Evolutionary conservation across 2,113 vertebrate species (phyloP).

Genomic region (Tetrao urogallus): DNA sequence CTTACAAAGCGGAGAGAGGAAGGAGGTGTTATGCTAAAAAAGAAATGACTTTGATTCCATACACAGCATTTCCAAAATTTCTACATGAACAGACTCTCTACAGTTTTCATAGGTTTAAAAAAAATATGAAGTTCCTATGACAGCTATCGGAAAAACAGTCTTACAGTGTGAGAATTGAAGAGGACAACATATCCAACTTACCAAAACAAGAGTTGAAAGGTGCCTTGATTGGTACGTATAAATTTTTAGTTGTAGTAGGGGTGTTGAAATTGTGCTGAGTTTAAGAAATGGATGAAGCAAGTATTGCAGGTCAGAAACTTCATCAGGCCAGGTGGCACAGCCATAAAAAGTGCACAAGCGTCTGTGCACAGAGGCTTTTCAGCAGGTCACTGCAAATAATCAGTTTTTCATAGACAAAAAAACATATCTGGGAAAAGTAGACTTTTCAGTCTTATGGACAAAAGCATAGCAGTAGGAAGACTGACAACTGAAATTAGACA

Average conservation of each 20-base stretch:
- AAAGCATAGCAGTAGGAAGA: slow-evolving; percentile 67
- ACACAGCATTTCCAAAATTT: slow-evolving; percentile 7
- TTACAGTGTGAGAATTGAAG: slow-evolving; percentile 57
- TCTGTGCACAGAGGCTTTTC: neutral
- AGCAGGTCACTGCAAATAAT: neutral
- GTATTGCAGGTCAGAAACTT: neutral
- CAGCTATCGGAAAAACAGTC: slow-evolving; percentile 55
- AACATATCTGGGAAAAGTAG: neutral
- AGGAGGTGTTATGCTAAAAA: neutral
- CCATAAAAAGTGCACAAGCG: neutral
- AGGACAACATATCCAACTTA: neutral
- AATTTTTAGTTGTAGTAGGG: neutral
- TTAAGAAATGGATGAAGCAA: neutral
- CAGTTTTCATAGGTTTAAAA: neutral
- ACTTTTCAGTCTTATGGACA: slow-evolving; percentile 35
- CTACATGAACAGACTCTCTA: neutral
- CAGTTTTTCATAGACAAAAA: neutral
- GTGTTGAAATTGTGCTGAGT: neutral
- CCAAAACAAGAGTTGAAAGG: neutral
- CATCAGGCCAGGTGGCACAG: neutral
- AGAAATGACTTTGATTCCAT: slow-evolving; percentile 7
- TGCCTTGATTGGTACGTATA: neutral
- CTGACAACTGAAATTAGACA: slow-evolving; percentile 62
- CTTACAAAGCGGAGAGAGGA: neutral
- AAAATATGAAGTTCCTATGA: neutral